Evolutionary conservation across 2,113 vertebrate species (phyloP).

Genomic region (Pedionomus torquatus): DNA sequence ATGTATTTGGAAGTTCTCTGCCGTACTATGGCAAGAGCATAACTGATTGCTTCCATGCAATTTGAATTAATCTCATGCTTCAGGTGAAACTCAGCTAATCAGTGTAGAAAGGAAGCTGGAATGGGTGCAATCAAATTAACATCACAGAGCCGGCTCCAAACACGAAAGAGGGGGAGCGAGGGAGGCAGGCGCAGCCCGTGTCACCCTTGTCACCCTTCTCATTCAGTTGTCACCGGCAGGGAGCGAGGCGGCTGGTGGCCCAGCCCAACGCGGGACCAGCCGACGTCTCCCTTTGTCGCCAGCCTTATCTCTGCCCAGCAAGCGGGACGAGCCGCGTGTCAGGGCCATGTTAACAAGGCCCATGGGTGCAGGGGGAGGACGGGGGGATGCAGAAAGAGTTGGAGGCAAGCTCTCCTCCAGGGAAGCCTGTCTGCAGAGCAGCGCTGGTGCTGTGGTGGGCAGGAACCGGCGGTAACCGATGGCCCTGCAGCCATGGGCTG

Average conservation of each 20-base stretch:
- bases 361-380: neutral
- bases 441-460: neutral
- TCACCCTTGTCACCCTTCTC: slow-evolving; percentile 30
- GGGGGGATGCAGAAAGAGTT: fast-evolving
- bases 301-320: slow-evolving; percentile 63
- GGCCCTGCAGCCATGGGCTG: neutral
- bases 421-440: neutral
- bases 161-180: slow-evolving; percentile 26
- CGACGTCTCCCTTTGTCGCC: slow-evolving; percentile 44
- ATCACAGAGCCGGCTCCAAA: slow-evolving; percentile 55
- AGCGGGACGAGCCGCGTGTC: neutral
- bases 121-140: slow-evolving; percentile 75
- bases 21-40: neutral
- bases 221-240: neutral
- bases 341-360: slow-evolving; percentile 51
- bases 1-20: neutral
- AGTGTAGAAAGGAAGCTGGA: slow-evolving; percentile 72
- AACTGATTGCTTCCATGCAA: slow-evolving; percentile 70
- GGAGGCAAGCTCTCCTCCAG: fast-evolving
- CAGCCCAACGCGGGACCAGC: neutral
- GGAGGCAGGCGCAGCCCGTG: slow-evolving; percentile 25
- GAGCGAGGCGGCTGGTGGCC: neutral
- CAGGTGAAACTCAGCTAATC: slow-evolving; percentile 78
- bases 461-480: fast-evolving
- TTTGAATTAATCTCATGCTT: slow-evolving; percentile 77